Evolutionary conservation across 2,888 invertebrate genomes (phyloP).

Genomic region (Galerucella nymphaeae): DNA sequence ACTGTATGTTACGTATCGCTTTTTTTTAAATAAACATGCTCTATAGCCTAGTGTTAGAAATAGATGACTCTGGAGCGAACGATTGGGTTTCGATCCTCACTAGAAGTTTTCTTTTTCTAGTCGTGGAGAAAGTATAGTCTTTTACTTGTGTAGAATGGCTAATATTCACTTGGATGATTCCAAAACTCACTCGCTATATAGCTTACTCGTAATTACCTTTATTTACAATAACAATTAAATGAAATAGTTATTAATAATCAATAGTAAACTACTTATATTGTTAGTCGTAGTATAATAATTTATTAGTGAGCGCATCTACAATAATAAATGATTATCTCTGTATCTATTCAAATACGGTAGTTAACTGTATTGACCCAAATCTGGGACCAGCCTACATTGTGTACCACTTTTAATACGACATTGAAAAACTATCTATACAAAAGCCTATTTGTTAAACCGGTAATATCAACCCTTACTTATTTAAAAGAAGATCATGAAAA

Average conservation of each 20-base stretch:
- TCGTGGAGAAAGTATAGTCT: too few relatives aligned
- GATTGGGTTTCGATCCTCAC: too few relatives aligned
- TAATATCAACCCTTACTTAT: constrained; percentile 30
- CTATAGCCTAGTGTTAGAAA: too few relatives aligned
- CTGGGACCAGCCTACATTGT: constrained; percentile 18
- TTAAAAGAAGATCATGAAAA: constrained; percentile 33
- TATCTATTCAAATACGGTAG: constrained; percentile 13
- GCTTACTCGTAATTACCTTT: neutral
- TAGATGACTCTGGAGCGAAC: too few relatives aligned
- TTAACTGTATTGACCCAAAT: constrained; percentile 23
- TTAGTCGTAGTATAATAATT: neutral
- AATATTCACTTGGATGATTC: too few relatives aligned
- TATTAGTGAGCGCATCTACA: constrained; percentile 5
- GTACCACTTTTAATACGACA: constrained; percentile 27
- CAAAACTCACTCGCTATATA: too few relatives aligned
- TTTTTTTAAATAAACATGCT: too few relatives aligned
- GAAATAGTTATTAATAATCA: neutral
- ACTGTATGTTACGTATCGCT: too few relatives aligned
- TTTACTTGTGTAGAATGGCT: too few relatives aligned
- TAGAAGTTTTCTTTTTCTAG: too few relatives aligned
- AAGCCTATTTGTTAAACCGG: constrained; percentile 26
- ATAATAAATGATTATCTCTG: constrained; percentile 6
- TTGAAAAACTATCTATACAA: constrained; percentile 32
- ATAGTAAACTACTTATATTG: neutral
- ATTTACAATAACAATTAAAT: neutral